Percentiles rank a stretch among this genome's conserved stretches.
Conservation (phyloP, 2,888 invertebrate genomes). For the Athalia cordata region DNA sequence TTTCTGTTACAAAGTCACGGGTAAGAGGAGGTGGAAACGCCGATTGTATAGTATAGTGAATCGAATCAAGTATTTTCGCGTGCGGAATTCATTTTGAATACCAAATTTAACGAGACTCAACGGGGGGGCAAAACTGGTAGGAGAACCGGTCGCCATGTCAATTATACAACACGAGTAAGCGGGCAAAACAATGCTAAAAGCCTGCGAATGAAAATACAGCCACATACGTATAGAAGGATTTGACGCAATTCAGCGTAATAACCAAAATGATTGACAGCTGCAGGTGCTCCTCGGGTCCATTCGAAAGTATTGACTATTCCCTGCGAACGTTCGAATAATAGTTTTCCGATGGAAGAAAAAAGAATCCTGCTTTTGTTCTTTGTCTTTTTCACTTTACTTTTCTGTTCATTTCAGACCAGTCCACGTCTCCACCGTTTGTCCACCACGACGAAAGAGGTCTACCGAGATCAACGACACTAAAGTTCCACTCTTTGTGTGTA, state of each 20-base stretch:
- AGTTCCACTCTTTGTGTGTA: too few relatives aligned
- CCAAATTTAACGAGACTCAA: slow-evolving; percentile 16
- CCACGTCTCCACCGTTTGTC: neutral
- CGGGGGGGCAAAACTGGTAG: neutral
- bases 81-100: slow-evolving; percentile 13
- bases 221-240: slow-evolving; percentile 1
- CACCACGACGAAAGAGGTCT: neutral
- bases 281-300: slow-evolving; percentile 24
- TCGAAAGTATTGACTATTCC: slow-evolving; percentile 21
- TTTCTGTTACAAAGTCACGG: too few relatives aligned
- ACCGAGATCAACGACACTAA: neutral
- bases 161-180: slow-evolving; percentile 31
- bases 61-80: slow-evolving; percentile 5
- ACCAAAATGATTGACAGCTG: slow-evolving; percentile 36
- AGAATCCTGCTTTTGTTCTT: neutral
- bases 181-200: slow-evolving; percentile 34
- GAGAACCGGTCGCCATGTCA: slow-evolving; percentile 22
- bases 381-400: neutral
- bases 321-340: neutral
- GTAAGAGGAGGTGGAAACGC: too few relatives aligned
- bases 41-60: neutral
- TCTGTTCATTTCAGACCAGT: too few relatives aligned
- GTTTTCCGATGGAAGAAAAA: neutral
- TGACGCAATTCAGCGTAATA: slow-evolving; percentile 38
- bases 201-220: slow-evolving; percentile 32